Base-by-base conservation (phyloP, 2,113 vertebrate genomes). In the Carettochelys insculpta region DNA sequence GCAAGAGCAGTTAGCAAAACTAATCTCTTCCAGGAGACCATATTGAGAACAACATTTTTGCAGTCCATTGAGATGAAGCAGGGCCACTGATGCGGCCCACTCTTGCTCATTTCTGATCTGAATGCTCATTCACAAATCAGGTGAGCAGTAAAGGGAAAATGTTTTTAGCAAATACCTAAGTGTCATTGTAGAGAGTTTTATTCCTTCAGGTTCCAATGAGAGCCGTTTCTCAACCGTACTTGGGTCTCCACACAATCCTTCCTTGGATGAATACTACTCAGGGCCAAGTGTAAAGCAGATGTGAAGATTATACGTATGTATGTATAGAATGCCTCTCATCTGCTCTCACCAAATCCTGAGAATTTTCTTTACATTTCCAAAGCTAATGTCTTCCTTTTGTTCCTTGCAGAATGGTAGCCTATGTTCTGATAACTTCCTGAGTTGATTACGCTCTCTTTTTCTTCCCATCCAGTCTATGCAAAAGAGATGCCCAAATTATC, bases 221-320 rank as follows among this genome's bases (percentile, higher is more conserved):
- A 13, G 25, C 50, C 65, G 56, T 75, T 78, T 29, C 13, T 41
- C 29, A 17, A 0, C 3, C 47, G 6, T 8, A 1, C 2, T 34
- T 75, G 41, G 12, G 13, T 78, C 56, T 48, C 43, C 11, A 47
- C 52, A 25, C 16, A 54, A 45, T 43, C 53, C 24, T 53, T 2
- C 43, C 47, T 27, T 7, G 34, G 13, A 53, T 75, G 68, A 51
- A 31, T 9, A 1, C n/a, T 68, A 20, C 16, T 34, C 12, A 65
- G 56, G 34, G 25, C 56, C 5, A 8, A 41, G 8, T 20, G 34
- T 86, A 4, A 54, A 71, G 3, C 6, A 29, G 11, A 5, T 48
- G 10, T 8, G 20, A 0, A 48, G 22, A 6, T 29, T 34, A 2
- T 0, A 1, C 10, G 20, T 7, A 2, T 56, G 19, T 29, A 65